These are phyloP conservation scores for Centropristis striata DNA, from an alignment of 2,113 vertebrate genomes.

Conservation along the genomic window DNA sequence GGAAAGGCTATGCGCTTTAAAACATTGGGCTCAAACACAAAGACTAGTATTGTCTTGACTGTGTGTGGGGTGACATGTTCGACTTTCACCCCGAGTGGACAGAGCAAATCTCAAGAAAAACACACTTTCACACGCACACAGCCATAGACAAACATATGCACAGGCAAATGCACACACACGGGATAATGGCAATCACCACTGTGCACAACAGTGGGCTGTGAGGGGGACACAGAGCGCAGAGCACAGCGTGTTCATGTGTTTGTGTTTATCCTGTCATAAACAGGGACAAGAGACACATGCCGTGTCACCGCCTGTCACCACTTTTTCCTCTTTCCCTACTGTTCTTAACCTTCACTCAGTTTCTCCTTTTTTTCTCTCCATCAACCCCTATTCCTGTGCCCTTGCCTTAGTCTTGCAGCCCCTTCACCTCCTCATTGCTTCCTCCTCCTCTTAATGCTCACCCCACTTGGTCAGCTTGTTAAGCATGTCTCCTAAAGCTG, in stretches of 20 bases:
- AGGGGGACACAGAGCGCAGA: slow-evolving; percentile 71
- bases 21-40: slow-evolving; percentile 6
- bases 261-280: slow-evolving; percentile 76
- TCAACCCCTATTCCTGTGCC: slow-evolving; percentile 10
- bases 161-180: slow-evolving; percentile 9
- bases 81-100: slow-evolving; percentile 23
- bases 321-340: slow-evolving; percentile 54
- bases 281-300: slow-evolving; percentile 73
- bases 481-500: slow-evolving; percentile 82
- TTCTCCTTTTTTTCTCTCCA: slow-evolving; percentile 24
- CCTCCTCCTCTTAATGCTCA: slow-evolving; percentile 19
- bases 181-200: slow-evolving; percentile 47
- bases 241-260: slow-evolving; percentile 63
- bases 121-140: slow-evolving; percentile 6
- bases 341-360: slow-evolving; percentile 48
- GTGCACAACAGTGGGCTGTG: slow-evolving; percentile 57
- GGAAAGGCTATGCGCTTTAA: background rate
- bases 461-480: slow-evolving; percentile 75
- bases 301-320: slow-evolving; percentile 77
- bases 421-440: slow-evolving; percentile 6
- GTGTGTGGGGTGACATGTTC: background rate
- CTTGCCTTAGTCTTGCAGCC: slow-evolving; percentile 31
- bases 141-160: slow-evolving; percentile 16
- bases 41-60: slow-evolving; percentile 12
- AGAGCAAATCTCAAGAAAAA: slow-evolving; percentile 22